phyloP scores from a whole-genome alignment of 2,888 invertebrate genomes.

The Tinea semifulvella region DNA sequence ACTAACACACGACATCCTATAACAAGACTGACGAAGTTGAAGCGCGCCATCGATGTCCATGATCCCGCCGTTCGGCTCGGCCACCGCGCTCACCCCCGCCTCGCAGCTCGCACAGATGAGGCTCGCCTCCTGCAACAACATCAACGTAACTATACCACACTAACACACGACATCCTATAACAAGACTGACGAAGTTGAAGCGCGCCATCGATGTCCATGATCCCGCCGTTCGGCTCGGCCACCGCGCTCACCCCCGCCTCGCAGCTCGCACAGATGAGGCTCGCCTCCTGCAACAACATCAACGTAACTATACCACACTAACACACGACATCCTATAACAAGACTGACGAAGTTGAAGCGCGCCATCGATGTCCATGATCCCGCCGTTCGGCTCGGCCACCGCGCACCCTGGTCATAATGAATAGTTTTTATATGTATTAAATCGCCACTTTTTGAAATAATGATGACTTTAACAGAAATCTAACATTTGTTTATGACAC shows the following conservation, averaged over 20 bases:
- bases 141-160: constrained; percentile 82
- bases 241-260: constrained; percentile 84
- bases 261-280: constrained; percentile 85
- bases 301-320: constrained; percentile 82
- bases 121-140: constrained; percentile 86
- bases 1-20: constrained; percentile 94
- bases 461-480: too few relatives aligned
- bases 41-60: constrained; percentile 94
- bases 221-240: constrained; percentile 88
- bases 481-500: too few relatives aligned
- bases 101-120: constrained; percentile 87
- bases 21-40: constrained; percentile 94
- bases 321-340: too few relatives aligned
- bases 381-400: too few relatives aligned
- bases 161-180: constrained; percentile 96
- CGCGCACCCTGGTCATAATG: too few relatives aligned
- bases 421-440: too few relatives aligned
- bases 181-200: constrained; percentile 93
- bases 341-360: too few relatives aligned
- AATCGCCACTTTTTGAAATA: too few relatives aligned
- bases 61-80: constrained; percentile 91
- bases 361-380: too few relatives aligned
- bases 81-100: constrained; percentile 83
- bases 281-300: constrained; percentile 87
- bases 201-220: constrained; percentile 94